A percentile compares a stretch with the other conserved stretches of the same genome.
These are phyloP conservation scores for Scophthalmus maximus DNA, from an alignment of 2,113 vertebrate genomes.

Conservation along the genomic window DNA sequence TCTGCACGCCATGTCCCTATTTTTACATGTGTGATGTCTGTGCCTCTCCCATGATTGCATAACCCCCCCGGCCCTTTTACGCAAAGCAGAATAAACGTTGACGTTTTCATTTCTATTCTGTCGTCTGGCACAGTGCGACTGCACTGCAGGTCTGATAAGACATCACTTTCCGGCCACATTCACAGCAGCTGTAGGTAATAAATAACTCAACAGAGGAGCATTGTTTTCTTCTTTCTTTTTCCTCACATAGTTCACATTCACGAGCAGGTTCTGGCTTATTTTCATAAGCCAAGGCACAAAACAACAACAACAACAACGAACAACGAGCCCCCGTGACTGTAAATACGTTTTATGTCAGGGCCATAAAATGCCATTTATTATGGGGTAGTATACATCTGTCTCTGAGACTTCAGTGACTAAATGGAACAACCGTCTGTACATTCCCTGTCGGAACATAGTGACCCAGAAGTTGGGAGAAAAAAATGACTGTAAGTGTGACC, in stretches of 20 bases:
- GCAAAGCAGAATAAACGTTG: slow-evolving; percentile 28
- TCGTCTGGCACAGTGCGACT: too few species aligned
- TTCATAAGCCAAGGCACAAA: too few species aligned
- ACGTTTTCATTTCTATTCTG: too few species aligned
- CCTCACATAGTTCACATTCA: slow-evolving; percentile 16
- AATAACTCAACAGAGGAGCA: slow-evolving; percentile 14
- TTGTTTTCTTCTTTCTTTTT: slow-evolving; percentile 18
- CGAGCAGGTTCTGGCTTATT: background rate
- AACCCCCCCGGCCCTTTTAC: background rate
- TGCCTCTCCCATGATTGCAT: slow-evolving; percentile 19
- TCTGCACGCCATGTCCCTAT: slow-evolving; percentile 13
- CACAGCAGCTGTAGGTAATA: slow-evolving; percentile 59
- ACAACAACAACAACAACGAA: background rate
- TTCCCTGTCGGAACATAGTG: too few species aligned
- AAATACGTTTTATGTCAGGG: background rate
- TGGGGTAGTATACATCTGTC: background rate
- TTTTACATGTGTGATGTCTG: slow-evolving; percentile 16
- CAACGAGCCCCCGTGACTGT: background rate
- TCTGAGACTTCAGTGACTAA: background rate
- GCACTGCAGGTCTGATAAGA: background rate
- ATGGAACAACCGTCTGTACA: background rate
- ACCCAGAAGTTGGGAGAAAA: background rate
- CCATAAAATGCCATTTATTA: background rate
- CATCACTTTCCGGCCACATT: background rate
- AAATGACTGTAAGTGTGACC: background rate